Evolutionary conservation across 2,888 invertebrate genomes (phyloP), one percentile per base, ranked within the genome.

Genomic region (Drosophila paranaensis): DNA sequence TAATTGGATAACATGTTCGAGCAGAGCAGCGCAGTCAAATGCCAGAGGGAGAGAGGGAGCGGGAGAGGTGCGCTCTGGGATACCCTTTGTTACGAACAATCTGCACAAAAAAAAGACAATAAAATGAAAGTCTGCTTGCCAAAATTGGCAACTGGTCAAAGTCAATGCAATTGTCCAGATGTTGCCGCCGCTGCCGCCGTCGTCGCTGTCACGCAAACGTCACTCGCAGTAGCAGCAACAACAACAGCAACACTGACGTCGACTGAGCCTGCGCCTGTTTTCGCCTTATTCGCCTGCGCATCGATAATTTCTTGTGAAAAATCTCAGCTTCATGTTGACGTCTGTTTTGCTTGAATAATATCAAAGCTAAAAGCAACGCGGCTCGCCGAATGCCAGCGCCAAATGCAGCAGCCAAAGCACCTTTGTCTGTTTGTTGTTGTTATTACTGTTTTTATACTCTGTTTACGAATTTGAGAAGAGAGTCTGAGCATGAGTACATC

Each of bases 71-170:
- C 30, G 40, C 48, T 43, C 56, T 64, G 58, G 40, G 40, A 54
- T 77, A 79, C 80, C 80, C 77, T 76, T 76, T 69, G 56, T 61
- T 61, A 50, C 45, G 64, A 69, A 64, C 74, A 64, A 33, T 57
- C 62, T 35, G 57, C 56, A 51, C n/a, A 54, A 39, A 39, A 53
- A 54, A 30, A 78, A 63, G 73, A 75, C 76, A 89, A 89, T 87
- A 91, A 91, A 90, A 91, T 90, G 91, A 91, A 91, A 91, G 91
- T 91, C 86, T 77, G 85, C 78, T 79, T 88, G 81, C 91, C 91
- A 88, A 91, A 91, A 86, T 82, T 90, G 92, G 92, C 81, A 91
- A 90, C 90, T 80, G 77, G 83, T 85, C 83, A 82, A 75, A 81
- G 77, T 77, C 74, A 79, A 70, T 60, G 77, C 67, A 60, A 80